Evolutionary conservation across 2,797 vertebrate species (phyloP), one percentile per base, ranked within the genome.

Genomic region (Coccyzus lansbergi): DNA sequence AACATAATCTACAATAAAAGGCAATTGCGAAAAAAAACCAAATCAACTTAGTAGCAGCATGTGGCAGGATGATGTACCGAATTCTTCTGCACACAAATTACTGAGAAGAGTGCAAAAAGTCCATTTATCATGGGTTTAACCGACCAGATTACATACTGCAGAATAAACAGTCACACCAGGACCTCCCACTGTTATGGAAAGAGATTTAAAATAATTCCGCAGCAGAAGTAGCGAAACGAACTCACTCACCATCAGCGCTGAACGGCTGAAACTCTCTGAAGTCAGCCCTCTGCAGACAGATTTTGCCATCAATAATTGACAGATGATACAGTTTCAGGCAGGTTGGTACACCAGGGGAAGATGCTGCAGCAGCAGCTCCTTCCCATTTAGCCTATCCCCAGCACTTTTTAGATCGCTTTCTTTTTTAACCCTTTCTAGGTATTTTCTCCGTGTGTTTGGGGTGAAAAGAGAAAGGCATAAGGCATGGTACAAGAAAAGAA

Each of bases 251-350:
- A 0, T 59, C 88, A 79, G 31, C 17, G 26, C 40, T 72, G 76
- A 64, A 68, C 21, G 48, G 76, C 62, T 93, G 71, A 74, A 79
- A 75, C 33, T 33, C 34, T n/a, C 34, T 67, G 58, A 90, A 68
- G 59, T 44, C 48, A 75, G 51, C n/a, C 36, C 49, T 51, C 75
- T 4, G 8, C 67, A 94, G 93, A 93, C 51, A 93, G 72, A 34
- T 77, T 84, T 87, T 86, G 64, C 55, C 52, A 60, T 88, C 92
- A 86, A 64, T 91, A 93, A 95, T 62, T 94, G 90, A 87, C 68
- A 91, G 31, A 51, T 38, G 36, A 88, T 93, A 89, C 28, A 79
- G 33, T 69, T 92, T 90, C 80, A 93, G 62, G 31, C 56, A 71
- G 31, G 2, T 40, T 52, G 25, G 34, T 70, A 90, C 76, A 74